Evolutionary conservation across 2,797 vertebrate genomes (phyloP), one percentile per base, ranked within the genome.

Genomic region (Halcyon chelicuti): DNA sequence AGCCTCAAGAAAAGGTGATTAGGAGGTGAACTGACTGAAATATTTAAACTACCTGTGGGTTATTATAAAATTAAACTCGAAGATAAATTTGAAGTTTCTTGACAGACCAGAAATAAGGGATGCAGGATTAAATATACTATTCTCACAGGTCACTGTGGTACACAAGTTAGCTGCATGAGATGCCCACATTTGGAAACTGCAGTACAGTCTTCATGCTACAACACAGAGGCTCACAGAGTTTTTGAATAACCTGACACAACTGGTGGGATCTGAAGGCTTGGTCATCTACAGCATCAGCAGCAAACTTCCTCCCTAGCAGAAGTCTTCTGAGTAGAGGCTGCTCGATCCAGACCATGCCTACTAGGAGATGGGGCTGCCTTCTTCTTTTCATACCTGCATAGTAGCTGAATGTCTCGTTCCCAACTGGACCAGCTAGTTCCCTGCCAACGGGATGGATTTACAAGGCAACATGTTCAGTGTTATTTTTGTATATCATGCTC

Each of bases 21-120:
- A 94, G 91, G 93, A 96, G 94, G 90, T 96, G 96, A 96, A 92
- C 88, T 91, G 85, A 86, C 93, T 96, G 94, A 97, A 97, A 97
- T 95, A 97, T 97, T 97, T 94, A 96, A 95, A 94, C 76, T 88
- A 95, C 91, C 95, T 92, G 4, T 76, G 67, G 94, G 94, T 94
- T 96, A 79, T 93, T 95, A 91, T 76, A 94, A 94, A 96, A 96
- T 96, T 94, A 96, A 95, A 76, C 79, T 93, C 49, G 88, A 75
- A 75, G 87, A 92, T 90, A 63, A 90, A 88, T 95, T 94, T 91
- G 91, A 93, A 93, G 49, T 83, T 96, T 89, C 84, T 63, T 95
- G 96, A 77, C 84, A 93, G 95, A 42, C 31, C 51, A 90, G 91
- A 95, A 95, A 75, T 94, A 88, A 82, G 42, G 67, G 47, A 88